These are phyloP conservation scores for Balaeniceps rex DNA, from an alignment of 2,113 vertebrate species.

Conservation along the genomic window DNA sequence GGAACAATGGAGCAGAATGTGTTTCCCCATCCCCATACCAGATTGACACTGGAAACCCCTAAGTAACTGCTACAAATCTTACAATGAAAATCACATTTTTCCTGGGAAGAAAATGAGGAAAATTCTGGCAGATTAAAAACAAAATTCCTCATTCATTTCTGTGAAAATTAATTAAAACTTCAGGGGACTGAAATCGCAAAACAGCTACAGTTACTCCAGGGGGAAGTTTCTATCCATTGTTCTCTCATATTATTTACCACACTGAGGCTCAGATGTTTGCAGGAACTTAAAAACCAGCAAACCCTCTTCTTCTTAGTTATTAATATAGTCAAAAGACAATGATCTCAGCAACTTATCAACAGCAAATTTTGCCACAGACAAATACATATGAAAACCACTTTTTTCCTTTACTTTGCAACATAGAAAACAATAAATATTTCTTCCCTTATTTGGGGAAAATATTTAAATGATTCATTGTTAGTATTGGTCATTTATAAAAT, in stretches of 20 bases:
- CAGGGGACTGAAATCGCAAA: not conserved
- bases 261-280: not conserved
- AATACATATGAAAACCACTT: not conserved
- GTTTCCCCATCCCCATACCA: not conserved
- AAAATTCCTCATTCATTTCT: not conserved
- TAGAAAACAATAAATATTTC: not conserved
- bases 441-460: not conserved
- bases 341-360: not conserved
- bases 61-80: not conserved
- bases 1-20: not conserved
- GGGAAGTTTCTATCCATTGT: not conserved
- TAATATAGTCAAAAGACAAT: not conserved
- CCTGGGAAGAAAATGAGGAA: not conserved
- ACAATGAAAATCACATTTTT: not conserved
- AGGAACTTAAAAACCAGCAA: not conserved
- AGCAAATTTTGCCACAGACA: not conserved
- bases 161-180: not conserved
- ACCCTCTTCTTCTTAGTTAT: not conserved
- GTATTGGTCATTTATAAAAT: not conserved
- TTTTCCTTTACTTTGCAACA: not conserved
- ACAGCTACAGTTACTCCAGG: not conserved
- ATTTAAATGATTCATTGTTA: not conserved
- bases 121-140: not conserved
- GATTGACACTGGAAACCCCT: not conserved
- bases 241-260: not conserved